Evolutionary conservation across 2,888 invertebrate genomes (phyloP), one percentile per base, ranked within the genome.

Genomic region (Nemotelus pantherinus): DNA sequence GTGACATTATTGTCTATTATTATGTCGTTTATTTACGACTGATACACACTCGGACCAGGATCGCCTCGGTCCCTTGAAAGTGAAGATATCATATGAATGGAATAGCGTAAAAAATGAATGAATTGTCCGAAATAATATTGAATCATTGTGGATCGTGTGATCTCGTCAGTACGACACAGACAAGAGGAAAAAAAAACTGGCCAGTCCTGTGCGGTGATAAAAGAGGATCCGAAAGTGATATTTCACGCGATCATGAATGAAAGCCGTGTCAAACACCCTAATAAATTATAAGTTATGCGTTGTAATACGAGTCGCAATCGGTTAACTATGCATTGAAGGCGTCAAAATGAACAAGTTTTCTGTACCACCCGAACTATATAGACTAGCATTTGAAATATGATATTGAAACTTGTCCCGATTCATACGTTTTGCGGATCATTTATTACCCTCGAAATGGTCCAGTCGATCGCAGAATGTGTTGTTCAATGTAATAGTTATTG

Each of bases 371-470:
- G 55, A n/a, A 25, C 25, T 50, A 3, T 7, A 50, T 25, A 39
- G 53, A 53, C 55, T 55, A 57, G 53, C 44, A 71, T 57, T 45
- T 55, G 55, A 71, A 71, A 57, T 57, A 9, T 53, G 55, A 71
- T 71, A 39, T 41, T 43, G 55, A 57, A 57, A 55, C 43, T 57
- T n/a, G 71, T 57, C 45, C 55, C 53, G 55, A 53, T 53, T 44
- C 25, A 45, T 50, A 57, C 44, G 55, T 71, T 71, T 71, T 71
- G 71, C 71, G 71, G 71, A 57, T 71, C 71, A 71, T 71, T 71
- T 55, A 44, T 47, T 65, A 47, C 48, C 25, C 65, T 7, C 7
- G 2, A 47, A 65, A 65, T 47, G 65, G 10, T 45, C 9, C 64
- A 64, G n/a, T 10, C 25, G 25, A 25, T 25, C 25, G 25, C 25